Evolutionary conservation across 2,888 invertebrate genomes (phyloP), one percentile per base, ranked within the genome.

Genomic region (Lissonota sp.): DNA sequence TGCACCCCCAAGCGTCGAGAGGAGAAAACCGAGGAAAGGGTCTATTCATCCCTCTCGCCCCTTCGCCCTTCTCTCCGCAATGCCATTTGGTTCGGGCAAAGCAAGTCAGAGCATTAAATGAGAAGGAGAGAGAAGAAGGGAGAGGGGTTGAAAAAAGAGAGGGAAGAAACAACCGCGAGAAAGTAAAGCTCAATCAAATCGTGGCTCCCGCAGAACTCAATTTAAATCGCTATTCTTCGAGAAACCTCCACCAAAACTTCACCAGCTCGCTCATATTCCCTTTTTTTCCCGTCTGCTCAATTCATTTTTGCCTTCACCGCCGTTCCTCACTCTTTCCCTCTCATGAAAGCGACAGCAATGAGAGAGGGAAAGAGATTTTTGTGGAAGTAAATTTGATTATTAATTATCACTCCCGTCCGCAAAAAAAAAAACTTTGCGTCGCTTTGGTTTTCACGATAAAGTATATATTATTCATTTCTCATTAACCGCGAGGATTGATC

Each of bases 171-270:
- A 77, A 74, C 71, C 39, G 46, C 69, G 53, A 66, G 58, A 75
- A 82, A 79, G 76, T 57, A 37, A 73, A 57, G 62, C 81, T 83
- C 81, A 85, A 85, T 85, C 80, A 85, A 83, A 84, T 75, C 78
- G 57, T 72, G 57, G 78, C 74, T 60, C 55, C 49, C 70, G 57
- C 74, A 51, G 77, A 84, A 84, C 74, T 84, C 83, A 84, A 84
- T 85, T 83, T 83, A 84, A 83, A 85, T 85, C 80, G 74, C 80
- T 74, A 81, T 82, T 83, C 78, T 80, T 76, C 67, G 77, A 80
- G 73, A 76, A 49, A 10, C 49, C 10, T 49, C 57, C 16, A 16
- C 12, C 55, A 58, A 51, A 60, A 7, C 70, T 71, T 57, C 46
- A 6, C 51, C n/a, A 51, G 12, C 42, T 44, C n/a, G n/a, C 7